These are phyloP conservation scores for Hoplodrina ambigua DNA, from an alignment of 2,888 invertebrate genomes.

Conservation along the genomic window DNA sequence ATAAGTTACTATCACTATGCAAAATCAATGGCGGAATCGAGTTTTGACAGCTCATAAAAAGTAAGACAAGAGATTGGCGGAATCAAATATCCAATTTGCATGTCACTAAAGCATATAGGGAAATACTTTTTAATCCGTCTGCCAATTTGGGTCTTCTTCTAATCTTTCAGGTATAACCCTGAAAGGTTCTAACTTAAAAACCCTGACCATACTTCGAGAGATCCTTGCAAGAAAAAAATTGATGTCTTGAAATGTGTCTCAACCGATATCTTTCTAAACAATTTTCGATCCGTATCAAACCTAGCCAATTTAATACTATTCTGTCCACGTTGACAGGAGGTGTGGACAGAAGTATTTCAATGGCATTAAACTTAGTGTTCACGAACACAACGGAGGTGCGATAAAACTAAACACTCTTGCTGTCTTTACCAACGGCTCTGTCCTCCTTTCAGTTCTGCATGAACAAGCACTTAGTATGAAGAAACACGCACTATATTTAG, in stretches of 20 bases:
- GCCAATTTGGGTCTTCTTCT: neutral
- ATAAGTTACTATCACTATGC: too few relatives aligned
- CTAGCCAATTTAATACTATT: too few relatives aligned
- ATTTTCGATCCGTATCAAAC: too few relatives aligned
- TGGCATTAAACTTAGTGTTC: too few relatives aligned
- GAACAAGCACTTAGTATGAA: neutral
- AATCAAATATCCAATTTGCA: too few relatives aligned
- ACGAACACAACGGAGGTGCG: neutral
- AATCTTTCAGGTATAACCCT: neutral
- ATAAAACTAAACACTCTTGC: neutral
- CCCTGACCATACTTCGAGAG: neutral
- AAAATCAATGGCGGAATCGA: too few relatives aligned
- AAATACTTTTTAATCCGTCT: too few relatives aligned
- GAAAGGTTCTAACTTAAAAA: slow-evolving; percentile 4
- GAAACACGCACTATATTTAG: neutral
- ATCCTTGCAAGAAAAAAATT: neutral
- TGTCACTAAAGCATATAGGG: too few relatives aligned
- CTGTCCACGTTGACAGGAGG: too few relatives aligned
- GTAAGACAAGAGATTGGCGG: too few relatives aligned
- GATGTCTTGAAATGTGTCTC: neutral
- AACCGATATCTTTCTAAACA: neutral
- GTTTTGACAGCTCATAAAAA: too few relatives aligned
- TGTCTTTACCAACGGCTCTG: neutral
- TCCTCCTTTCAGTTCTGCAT: neutral
- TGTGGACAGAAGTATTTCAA: too few relatives aligned